These are phyloP conservation scores for Clarias magur DNA, from an alignment of 2,113 vertebrate species.

Conservation along the genomic window DNA sequence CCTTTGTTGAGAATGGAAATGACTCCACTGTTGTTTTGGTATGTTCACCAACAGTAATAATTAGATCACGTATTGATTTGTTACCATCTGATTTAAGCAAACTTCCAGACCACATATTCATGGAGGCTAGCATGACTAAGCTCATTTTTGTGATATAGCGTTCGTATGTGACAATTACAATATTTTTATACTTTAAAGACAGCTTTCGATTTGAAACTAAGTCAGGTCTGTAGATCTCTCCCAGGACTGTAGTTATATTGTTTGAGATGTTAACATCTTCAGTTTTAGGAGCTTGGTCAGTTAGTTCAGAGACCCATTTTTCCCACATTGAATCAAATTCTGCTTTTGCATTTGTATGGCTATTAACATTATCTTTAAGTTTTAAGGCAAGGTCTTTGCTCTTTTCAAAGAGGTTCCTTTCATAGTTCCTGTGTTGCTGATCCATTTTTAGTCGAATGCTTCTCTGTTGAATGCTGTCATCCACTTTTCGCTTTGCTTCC, in stretches of 20 bases:
- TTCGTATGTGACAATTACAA: neutral
- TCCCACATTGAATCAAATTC: conserved; percentile 57
- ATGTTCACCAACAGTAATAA: neutral
- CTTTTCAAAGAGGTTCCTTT: conserved; percentile 50
- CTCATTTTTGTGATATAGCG: no score
- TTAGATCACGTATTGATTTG: neutral
- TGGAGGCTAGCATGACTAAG: no score
- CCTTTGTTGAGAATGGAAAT: conserved; percentile 8
- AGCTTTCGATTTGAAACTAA: neutral
- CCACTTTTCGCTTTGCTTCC: conserved; percentile 22
- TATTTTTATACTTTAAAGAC: neutral
- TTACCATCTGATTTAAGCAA: conserved; percentile 2
- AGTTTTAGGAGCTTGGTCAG: fast-evolving
- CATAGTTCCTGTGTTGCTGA: conserved; percentile 7
- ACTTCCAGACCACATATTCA: neutral
- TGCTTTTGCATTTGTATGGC: conserved; percentile 32
- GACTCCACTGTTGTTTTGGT: neutral
- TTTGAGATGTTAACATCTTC: conserved; percentile 36
- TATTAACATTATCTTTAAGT: conserved; percentile 24
- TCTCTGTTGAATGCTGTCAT: conserved; percentile 12
- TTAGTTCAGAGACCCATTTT: conserved; percentile 33
- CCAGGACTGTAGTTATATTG: conserved; percentile 57
- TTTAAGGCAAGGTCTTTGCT: conserved; percentile 51
- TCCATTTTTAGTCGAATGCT: neutral
- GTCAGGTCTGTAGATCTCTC: conserved; percentile 28